A percentile compares a stretch with the other conserved stretches of the same genome.
phyloP scores from a whole-genome alignment of 1,140 invertebrate species.

The Zaprionus kolodkinae region DNA sequence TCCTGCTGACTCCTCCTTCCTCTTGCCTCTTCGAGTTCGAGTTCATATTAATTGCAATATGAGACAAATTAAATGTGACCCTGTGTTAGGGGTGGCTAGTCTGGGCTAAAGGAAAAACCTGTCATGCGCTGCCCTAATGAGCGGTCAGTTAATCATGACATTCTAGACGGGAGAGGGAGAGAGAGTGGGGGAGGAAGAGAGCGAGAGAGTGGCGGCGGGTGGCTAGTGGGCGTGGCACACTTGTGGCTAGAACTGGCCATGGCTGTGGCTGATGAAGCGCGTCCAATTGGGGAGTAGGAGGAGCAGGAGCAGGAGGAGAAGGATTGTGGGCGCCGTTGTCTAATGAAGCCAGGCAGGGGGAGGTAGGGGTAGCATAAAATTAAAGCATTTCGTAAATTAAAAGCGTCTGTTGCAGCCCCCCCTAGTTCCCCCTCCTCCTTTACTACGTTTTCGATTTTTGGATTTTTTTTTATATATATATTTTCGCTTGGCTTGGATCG shows the following conservation, averaged over 20 bases:
- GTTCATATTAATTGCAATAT: conserved; percentile 81
- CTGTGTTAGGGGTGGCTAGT: conserved; percentile 25
- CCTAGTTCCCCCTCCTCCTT: neutral
- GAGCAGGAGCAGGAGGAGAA: too few species aligned
- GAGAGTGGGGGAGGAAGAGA: too few species aligned
- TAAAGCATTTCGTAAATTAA: conserved; percentile 67
- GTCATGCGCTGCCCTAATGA: conserved; percentile 68
- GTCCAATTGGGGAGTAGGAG: neutral
- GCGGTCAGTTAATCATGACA: conserved; percentile 76
- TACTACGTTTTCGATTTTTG: neutral
- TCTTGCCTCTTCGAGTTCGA: conserved; percentile 49
- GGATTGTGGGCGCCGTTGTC: neutral
- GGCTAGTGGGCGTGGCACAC: conserved; percentile 8
- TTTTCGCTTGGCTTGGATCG: neutral
- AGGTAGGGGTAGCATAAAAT: conserved; percentile 42
- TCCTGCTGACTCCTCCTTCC: conserved; percentile 11
- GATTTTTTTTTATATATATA: neutral
- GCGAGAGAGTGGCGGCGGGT: neutral
- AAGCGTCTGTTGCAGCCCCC: conserved; percentile 39
- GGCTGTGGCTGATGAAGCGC: conserved; percentile 5
- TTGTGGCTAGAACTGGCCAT: neutral
- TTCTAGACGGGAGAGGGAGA: conserved; percentile 29
- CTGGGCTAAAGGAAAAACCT: conserved; percentile 21
- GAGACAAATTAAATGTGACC: conserved; percentile 76
- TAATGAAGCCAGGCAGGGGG: conserved; percentile 30